Evolutionary conservation across 2,113 vertebrate genomes (phyloP).

Genomic region (Fukomys damarensis): DNA sequence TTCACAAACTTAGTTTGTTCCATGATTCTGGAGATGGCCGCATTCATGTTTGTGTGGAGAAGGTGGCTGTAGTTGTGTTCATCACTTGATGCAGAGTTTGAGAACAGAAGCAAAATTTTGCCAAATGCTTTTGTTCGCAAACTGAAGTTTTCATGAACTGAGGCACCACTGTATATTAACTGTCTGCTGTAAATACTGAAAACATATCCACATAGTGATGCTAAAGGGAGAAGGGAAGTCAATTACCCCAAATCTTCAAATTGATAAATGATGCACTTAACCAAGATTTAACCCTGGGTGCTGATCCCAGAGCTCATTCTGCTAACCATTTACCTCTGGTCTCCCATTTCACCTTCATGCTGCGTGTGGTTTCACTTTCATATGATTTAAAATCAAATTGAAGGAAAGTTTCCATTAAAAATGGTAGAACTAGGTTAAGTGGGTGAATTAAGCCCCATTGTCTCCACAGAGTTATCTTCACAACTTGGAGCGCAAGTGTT

Average conservation of each 20-base stretch:
- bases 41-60: background rate
- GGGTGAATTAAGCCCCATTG: background rate
- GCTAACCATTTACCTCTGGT: background rate
- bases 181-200: background rate
- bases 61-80: background rate
- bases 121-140: background rate
- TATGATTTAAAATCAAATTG: background rate
- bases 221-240: background rate
- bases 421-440: background rate
- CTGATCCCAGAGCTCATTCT: background rate
- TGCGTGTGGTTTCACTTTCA: background rate
- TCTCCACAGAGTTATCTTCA: background rate
- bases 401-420: slow-evolving; percentile 22
- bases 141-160: background rate
- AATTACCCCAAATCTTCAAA: background rate
- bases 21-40: background rate
- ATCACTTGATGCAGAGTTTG: background rate
- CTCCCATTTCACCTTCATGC: background rate
- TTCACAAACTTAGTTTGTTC: background rate
- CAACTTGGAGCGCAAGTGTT: background rate
- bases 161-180: background rate
- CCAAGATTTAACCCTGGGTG: background rate
- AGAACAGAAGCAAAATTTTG: background rate
- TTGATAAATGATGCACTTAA: background rate
- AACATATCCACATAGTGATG: background rate